These are phyloP conservation scores for Danio jaintianensis DNA, from an alignment of 2,797 vertebrate species.

Conservation along the genomic window DNA sequence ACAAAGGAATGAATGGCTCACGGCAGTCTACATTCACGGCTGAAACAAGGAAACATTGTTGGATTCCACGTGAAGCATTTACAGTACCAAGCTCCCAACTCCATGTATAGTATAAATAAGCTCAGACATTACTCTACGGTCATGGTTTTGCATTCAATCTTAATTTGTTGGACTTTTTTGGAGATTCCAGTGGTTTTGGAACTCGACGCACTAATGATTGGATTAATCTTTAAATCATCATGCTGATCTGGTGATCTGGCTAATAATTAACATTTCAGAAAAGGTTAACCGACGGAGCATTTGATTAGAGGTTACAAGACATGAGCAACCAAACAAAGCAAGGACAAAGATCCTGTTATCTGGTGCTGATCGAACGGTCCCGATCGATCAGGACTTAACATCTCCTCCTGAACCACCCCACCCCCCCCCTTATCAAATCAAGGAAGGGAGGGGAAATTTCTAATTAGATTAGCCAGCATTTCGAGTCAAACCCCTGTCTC, in stretches of 20 bases:
- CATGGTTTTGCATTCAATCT: neutral
- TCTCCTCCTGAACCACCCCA: constrained; percentile 46
- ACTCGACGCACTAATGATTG: constrained; percentile 17
- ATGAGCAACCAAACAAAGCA: constrained; percentile 43
- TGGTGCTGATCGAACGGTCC: constrained; percentile 44
- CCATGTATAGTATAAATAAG: neutral
- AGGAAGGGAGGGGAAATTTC: constrained; percentile 55
- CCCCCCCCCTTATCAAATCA: constrained; percentile 59
- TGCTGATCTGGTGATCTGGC: constrained; percentile 46
- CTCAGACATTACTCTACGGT: neutral
- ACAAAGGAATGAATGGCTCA: constrained; percentile 82
- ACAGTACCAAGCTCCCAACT: constrained; percentile 38
- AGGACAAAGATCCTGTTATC: constrained; percentile 60
- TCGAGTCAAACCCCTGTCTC: constrained; percentile 50
- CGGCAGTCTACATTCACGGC: constrained; percentile 79
- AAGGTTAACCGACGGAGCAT: constrained; percentile 53
- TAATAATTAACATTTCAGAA: constrained; percentile 54
- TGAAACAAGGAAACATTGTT: constrained; percentile 84
- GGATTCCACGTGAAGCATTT: constrained; percentile 62
- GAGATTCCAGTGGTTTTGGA: neutral
- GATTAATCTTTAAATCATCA: constrained; percentile 43
- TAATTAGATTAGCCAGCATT: constrained; percentile 66
- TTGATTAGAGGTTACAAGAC: constrained; percentile 57
- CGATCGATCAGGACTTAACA: constrained; percentile 62
- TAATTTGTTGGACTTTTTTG: neutral